Conservation (phyloP, 2,888 invertebrate species). For the Notocelia uddmanniana region DNA sequence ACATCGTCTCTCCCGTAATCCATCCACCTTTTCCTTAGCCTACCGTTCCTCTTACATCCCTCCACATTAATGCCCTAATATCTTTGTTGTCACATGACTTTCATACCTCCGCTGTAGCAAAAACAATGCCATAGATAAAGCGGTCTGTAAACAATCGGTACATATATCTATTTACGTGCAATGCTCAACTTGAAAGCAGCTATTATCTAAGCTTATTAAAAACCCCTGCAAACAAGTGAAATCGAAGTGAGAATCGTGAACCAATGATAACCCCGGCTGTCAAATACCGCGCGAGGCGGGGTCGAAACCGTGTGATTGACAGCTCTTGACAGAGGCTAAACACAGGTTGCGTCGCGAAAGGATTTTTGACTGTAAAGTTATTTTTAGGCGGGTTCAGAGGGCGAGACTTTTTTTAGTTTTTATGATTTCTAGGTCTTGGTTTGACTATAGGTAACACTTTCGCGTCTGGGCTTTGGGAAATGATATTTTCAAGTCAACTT, state of each 20-base stretch:
- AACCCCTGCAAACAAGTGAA: not conserved
- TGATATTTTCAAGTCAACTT: not conserved
- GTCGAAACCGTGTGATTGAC: slow-evolving; percentile 73
- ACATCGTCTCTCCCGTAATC: too few relatives aligned
- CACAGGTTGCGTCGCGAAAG: slow-evolving; percentile 83
- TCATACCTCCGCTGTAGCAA: too few relatives aligned
- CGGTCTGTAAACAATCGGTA: too few relatives aligned
- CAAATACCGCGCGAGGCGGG: slow-evolving; percentile 54
- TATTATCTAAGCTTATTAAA: too few relatives aligned
- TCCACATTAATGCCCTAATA: too few relatives aligned
- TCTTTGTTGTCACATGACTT: too few relatives aligned
- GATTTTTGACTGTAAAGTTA: slow-evolving; percentile 53
- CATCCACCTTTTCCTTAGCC: too few relatives aligned
- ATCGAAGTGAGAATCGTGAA: slow-evolving; percentile 16
- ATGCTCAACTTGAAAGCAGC: too few relatives aligned
- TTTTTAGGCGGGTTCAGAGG: slow-evolving; percentile 51
- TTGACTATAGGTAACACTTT: not conserved
- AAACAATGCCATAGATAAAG: not conserved
- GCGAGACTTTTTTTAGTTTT: slow-evolving; percentile 52
- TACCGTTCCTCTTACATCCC: too few relatives aligned
- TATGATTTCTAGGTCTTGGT: slow-evolving; percentile 32
- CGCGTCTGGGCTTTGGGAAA: not conserved
- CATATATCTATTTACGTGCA: too few relatives aligned
- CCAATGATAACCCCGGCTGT: slow-evolving; percentile 51
- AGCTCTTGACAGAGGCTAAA: slow-evolving; percentile 80